phyloP scores from a whole-genome alignment of 2,113 vertebrate species.

The Martes martes region DNA sequence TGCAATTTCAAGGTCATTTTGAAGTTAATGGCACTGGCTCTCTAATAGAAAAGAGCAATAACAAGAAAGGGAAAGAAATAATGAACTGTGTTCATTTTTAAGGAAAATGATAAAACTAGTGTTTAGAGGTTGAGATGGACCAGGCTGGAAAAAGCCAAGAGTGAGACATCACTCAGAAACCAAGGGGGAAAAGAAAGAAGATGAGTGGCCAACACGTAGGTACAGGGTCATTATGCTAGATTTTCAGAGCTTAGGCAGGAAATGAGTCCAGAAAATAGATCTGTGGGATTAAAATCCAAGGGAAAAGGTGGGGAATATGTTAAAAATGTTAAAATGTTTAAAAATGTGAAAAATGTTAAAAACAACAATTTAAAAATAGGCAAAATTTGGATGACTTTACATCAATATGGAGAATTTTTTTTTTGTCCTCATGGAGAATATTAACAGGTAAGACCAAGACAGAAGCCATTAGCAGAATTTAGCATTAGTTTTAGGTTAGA shows the following conservation, averaged over 20 bases:
- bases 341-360: neutral
- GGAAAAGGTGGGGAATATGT: neutral
- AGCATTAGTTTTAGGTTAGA: neutral
- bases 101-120: neutral
- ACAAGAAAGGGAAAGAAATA: neutral
- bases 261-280: neutral
- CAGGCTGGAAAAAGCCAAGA: neutral
- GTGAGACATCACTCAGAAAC: neutral
- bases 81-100: neutral
- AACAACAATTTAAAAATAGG: neutral
- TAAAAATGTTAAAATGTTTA: neutral
- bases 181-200: neutral
- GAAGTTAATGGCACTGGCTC: neutral
- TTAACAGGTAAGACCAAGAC: neutral
- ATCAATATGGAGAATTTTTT: neutral
- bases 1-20: neutral
- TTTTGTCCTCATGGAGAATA: neutral
- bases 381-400: neutral
- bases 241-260: neutral
- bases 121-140: neutral
- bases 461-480: neutral
- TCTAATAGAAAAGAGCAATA: neutral
- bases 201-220: neutral
- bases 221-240: neutral
- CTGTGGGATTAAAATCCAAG: neutral